Evolutionary conservation across 2,797 vertebrate species (phyloP), one percentile per base, ranked within the genome.

Genomic region (Muraenolepis orangiensis): DNA sequence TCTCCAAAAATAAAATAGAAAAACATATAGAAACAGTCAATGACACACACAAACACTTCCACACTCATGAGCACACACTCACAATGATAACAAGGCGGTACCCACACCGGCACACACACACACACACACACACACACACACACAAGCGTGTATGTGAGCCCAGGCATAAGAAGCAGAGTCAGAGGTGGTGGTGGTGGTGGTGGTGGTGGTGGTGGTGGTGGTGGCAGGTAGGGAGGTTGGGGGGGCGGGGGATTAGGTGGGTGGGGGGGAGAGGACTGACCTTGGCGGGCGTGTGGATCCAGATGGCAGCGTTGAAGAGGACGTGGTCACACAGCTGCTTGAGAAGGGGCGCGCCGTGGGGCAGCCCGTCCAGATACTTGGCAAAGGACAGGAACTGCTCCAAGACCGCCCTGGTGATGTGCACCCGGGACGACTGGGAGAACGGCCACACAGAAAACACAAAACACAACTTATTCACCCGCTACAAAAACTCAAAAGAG

Each of bases 231-330:
- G n/a, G n/a, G n/a, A n/a, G n/a, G n/a, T n/a, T n/a, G n/a, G n/a
- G n/a, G n/a, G n/a, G n/a, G n/a, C n/a, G n/a, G n/a, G n/a, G n/a
- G n/a, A n/a, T n/a, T n/a, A n/a, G n/a, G n/a, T n/a, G 23, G 57
- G n/a, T 57, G 51, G n/a, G 57, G 57, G 40, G 1, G 16, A 14
- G 40, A 13, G 0, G 51, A 42, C 71, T 86, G 88, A 98, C 97
- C 96, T 99, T 99, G 88, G 98, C 97, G 76, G 98, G 97, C 0
- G 97, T 99, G 85, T 99, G 95, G 88, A 96, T 96, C 96, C 96
- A 96, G 86, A 96, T 96, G 80, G 95, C 95, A 20, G 96, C 95
- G 81, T 96, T 96, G 89, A 96, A 96, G 78, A 96, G 91, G 76
- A 96, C 93, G 71, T 96, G 96, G 86, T 96, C 96, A 82, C 96